Evolutionary conservation across 1,140 invertebrate species (phyloP).

Genomic region (Thaumatotibia leucotreta): DNA sequence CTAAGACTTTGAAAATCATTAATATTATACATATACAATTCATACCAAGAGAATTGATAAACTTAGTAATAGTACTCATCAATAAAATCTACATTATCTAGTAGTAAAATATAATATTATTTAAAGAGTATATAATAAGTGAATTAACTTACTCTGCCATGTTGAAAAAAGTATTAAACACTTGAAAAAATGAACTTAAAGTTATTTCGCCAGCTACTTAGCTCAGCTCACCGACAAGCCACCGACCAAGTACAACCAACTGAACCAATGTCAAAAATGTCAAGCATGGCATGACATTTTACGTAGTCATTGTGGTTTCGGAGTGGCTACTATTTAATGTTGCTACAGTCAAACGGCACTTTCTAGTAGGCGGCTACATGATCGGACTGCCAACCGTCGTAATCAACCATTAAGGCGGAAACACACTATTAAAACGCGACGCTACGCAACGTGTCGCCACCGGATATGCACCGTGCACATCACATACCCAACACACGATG

Average conservation of each 20-base stretch:
- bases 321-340: neutral
- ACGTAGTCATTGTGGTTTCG: neutral
- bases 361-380: no score
- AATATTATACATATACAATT: no score
- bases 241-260: neutral
- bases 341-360: neutral
- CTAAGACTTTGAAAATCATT: no score
- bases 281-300: neutral
- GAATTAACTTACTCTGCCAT: constrained; percentile 3
- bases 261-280: constrained; percentile 7
- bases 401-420: no score
- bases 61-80: neutral
- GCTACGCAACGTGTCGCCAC: no score
- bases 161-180: neutral
- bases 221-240: neutral
- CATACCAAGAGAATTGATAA: no score
- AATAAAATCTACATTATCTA: neutral
- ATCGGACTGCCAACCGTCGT: neutral
- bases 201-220: neutral
- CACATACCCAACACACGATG: no score
- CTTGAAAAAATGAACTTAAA: neutral
- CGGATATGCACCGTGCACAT: no score
- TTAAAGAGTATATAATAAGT: neutral
- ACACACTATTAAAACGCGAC: no score
- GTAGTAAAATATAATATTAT: neutral